phyloP scores from a whole-genome alignment of 2,797 vertebrate genomes.

The Cichlasoma orientale region DNA sequence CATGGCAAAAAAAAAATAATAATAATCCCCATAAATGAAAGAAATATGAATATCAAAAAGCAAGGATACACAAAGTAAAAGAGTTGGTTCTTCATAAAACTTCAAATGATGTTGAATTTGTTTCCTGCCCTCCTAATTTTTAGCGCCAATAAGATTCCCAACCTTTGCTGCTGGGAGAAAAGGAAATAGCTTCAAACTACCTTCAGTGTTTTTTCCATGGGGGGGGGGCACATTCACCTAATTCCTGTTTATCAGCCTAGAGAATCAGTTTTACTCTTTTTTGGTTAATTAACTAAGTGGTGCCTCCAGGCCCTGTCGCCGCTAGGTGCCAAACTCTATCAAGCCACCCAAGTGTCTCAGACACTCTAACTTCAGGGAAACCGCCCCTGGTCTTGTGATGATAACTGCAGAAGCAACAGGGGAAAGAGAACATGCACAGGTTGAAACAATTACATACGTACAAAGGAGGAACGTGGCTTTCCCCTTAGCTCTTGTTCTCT shows the following conservation, averaged over 20 bases:
- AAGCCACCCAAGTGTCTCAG: slow-evolving; percentile 66
- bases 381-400: slow-evolving; percentile 62
- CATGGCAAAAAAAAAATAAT: neutral
- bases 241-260: slow-evolving; percentile 64
- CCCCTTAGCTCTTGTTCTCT: slow-evolving; percentile 29
- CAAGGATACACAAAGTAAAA: slow-evolving; percentile 1
- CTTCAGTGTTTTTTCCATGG: slow-evolving; percentile 30
- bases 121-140: slow-evolving; percentile 6
- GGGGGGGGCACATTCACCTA: slow-evolving; percentile 24
- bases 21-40: slow-evolving; percentile 36
- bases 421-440: slow-evolving; percentile 37
- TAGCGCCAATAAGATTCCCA: slow-evolving; percentile 22
- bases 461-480: slow-evolving; percentile 32
- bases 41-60: slow-evolving; percentile 2
- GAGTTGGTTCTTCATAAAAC: slow-evolving; percentile 9
- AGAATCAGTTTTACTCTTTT: slow-evolving; percentile 70
- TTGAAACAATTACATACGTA: slow-evolving; percentile 67
- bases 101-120: no score
- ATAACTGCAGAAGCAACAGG: slow-evolving; percentile 68
- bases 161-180: slow-evolving; percentile 46
- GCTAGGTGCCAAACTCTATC: slow-evolving; percentile 68
- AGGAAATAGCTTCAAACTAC: slow-evolving; percentile 62
- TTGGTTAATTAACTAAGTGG: slow-evolving; percentile 79
- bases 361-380: slow-evolving; percentile 48
- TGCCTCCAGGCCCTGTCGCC: slow-evolving; percentile 64